These are phyloP conservation scores for Lumbricus terrestris DNA, from an alignment of 2,888 invertebrate genomes.

Conservation along the genomic window DNA sequence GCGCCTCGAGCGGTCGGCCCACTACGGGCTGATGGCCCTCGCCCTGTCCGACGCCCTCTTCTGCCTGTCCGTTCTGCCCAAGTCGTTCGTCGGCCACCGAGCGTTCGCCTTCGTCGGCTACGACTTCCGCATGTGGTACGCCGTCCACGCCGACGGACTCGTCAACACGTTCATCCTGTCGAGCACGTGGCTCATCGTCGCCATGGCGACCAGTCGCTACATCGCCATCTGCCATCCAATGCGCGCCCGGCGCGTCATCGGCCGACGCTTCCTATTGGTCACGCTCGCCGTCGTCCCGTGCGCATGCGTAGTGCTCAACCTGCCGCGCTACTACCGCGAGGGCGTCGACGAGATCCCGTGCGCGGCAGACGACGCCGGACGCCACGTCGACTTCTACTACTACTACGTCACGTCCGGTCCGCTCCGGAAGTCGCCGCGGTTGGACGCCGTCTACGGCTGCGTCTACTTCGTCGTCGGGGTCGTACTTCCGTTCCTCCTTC, in stretches of 20 bases:
- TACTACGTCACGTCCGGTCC: conserved; percentile 4
- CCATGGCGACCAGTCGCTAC: conserved; percentile 24
- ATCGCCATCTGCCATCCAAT: conserved; percentile 21
- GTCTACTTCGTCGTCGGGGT: conserved; percentile 18
- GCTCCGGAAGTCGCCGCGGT: not conserved
- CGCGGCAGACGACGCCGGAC: not conserved
- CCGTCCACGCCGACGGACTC: not conserved
- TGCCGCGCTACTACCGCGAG: conserved; percentile 19
- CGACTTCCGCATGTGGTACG: conserved; percentile 20
- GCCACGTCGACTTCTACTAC: not conserved
- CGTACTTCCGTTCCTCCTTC: conserved; percentile 4
- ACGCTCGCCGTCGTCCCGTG: conserved; percentile 8
- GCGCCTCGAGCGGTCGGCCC: conserved; percentile 33
- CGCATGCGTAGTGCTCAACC: conserved; percentile 6
- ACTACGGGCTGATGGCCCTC: conserved; percentile 33
- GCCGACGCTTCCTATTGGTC: not conserved
- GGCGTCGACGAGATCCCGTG: not conserved
- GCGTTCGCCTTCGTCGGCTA: not conserved
- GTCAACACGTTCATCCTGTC: conserved; percentile 23
- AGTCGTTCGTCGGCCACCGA: not conserved
- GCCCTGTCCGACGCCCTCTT: conserved; percentile 36
- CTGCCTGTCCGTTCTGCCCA: conserved; percentile 27
- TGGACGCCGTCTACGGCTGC: not conserved
- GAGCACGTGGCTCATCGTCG: conserved; percentile 30
- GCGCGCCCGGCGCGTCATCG: conserved; percentile 13